Conservation (phyloP, 2,888 invertebrate species). For the Aspidapion aeneum region DNA sequence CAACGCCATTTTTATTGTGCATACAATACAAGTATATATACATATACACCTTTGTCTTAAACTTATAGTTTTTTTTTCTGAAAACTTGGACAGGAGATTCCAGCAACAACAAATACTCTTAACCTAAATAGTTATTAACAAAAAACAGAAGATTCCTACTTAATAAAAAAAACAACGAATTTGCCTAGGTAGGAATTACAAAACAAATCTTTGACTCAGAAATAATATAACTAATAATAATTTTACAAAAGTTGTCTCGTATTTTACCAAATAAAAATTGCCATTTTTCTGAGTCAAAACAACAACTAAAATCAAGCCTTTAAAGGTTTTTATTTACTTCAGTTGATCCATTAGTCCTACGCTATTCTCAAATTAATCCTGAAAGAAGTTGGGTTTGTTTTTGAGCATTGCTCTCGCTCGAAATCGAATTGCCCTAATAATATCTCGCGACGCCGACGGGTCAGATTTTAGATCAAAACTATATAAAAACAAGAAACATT, state of each 20-base stretch:
- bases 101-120: conserved; percentile 49
- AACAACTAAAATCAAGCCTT: not conserved
- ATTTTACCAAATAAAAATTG: conserved; percentile 36
- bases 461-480: too few species aligned
- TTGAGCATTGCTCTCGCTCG: too few species aligned
- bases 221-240: not conserved
- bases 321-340: not conserved
- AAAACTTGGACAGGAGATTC: conserved; percentile 51
- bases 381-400: too few species aligned
- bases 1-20: conserved; percentile 52
- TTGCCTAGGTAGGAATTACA: conserved; percentile 24
- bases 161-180: conserved; percentile 36
- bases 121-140: conserved; percentile 44
- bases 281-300: not conserved
- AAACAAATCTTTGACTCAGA: not conserved
- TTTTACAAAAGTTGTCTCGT: conserved; percentile 13
- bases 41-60: conserved; percentile 50
- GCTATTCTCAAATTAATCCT: too few species aligned
- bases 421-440: too few species aligned
- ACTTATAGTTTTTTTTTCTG: conserved; percentile 43
- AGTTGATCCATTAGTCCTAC: conserved; percentile 12
- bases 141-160: conserved; percentile 39
- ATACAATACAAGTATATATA: conserved; percentile 53
- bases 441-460: too few species aligned
- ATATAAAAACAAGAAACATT: too few species aligned